Base-by-base conservation (phyloP, 2,113 vertebrate species). In the Upupa epops region DNA sequence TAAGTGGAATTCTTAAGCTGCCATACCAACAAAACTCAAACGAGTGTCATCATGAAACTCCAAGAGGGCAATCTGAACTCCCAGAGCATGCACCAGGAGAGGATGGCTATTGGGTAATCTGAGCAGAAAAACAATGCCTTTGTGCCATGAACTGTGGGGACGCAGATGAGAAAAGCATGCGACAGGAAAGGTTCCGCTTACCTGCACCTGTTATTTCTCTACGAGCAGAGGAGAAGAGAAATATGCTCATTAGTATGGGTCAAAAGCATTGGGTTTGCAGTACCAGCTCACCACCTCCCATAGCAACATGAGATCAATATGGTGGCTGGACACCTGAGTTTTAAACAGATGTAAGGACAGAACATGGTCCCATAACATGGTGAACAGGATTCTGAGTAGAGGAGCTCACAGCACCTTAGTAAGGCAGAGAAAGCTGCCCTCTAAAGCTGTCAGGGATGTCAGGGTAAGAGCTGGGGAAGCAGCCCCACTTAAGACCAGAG, bases 161-260 rank as follows among this genome's bases (percentile, higher is more conserved):
- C 45, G 9, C 84, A 78, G 88, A 91, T 85, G 70, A 91, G 51
- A 92, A 77, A 82, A 96, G 78, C 94, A 96, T 96, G 95, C 94
- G 8, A 88, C 55, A 95, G 63, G 76, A 92, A 92, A 95, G 37
- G 83, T 90, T 94, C 17, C 7, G 94, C 97, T 98, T 98, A 98
- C 97, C 97, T 96, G 94, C 91, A 93, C 96, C 97, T 96, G 96
- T 96, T 96, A 96, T 96, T 96, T 96, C 96, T 97, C 97, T 97
- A 96, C 86, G 94, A 96, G 96, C 95, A 97, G 95, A 96, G 93
- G 56, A 96, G 94, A 95, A 97, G 92, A 97, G 89, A 98, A 94
- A 97, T 88, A 97, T 74, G 95, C 65, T 65, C 51, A 88, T 98
- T 97, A 98, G 97, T 97, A 85, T 29, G 69, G 88, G 65, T n/a